Conservation (phyloP, 2,797 vertebrate genomes). For the Furcifer pardalis region DNA sequence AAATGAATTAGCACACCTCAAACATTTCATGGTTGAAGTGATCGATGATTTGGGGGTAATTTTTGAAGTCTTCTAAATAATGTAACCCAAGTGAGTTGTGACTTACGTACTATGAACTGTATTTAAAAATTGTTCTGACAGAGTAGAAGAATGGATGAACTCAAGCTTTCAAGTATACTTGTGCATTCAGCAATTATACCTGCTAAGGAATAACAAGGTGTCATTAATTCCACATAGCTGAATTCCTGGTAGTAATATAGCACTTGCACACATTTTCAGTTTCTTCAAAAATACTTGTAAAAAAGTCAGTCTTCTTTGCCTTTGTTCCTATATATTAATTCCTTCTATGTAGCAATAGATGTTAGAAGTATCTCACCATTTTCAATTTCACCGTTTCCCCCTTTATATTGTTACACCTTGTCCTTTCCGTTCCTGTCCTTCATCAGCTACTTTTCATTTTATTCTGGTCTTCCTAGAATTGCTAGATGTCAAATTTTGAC, state of each 20-base stretch:
- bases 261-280: not conserved
- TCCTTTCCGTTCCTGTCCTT: not conserved
- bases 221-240: not conserved
- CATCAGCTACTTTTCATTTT: slow-evolving; percentile 21
- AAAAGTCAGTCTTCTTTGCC: not conserved
- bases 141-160: too few species aligned
- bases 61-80: not conserved
- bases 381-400: slow-evolving; percentile 8
- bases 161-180: not conserved
- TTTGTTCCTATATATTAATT: slow-evolving; percentile 18
- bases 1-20: not conserved
- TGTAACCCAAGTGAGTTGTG: not conserved
- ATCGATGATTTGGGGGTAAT: not conserved
- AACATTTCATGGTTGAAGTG: not conserved
- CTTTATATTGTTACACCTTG: slow-evolving; percentile 9
- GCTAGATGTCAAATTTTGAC: slow-evolving; percentile 14
- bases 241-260: not conserved
- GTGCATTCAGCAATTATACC: not conserved
- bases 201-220: not conserved
- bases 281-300: not conserved
- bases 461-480: slow-evolving; percentile 14
- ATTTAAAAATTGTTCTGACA: not conserved
- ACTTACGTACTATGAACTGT: not conserved
- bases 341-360: not conserved
- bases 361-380: slow-evolving; percentile 1